Evolutionary conservation across 2,888 invertebrate species (phyloP).

Genomic region (Amblyteles armatorius): DNA sequence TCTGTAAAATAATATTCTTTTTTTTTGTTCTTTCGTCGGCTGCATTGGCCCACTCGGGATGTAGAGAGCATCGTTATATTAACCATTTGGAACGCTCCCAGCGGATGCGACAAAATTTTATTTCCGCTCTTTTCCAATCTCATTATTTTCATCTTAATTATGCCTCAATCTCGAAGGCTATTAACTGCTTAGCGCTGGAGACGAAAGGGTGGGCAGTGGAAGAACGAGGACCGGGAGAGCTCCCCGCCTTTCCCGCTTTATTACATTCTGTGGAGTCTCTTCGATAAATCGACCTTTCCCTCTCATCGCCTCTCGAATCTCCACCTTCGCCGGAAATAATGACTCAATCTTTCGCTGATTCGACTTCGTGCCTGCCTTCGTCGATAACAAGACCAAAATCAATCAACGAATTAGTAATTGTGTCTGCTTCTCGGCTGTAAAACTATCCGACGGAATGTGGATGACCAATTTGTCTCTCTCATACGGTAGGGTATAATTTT

Average conservation of each 20-base stretch:
- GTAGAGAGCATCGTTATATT: conserved; percentile 18
- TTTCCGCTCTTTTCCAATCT: conserved; percentile 67
- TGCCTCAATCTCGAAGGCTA: conserved; percentile 46
- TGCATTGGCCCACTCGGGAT: background rate
- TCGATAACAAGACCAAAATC: conserved; percentile 43
- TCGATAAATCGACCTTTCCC: conserved; percentile 52
- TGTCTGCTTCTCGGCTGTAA: background rate
- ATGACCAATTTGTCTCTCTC: background rate
- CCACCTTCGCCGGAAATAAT: conserved; percentile 56
- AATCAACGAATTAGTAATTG: conserved; percentile 28
- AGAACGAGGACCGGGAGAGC: conserved; percentile 6
- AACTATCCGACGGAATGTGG: background rate
- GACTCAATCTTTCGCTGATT: conserved; percentile 58
- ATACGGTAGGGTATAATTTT: background rate
- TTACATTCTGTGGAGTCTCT: conserved; percentile 45
- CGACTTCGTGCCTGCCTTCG: conserved; percentile 50
- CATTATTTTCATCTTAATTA: conserved; percentile 68
- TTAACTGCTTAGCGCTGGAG: conserved; percentile 49
- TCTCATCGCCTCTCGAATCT: conserved; percentile 29
- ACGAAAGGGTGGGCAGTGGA: conserved; percentile 4
- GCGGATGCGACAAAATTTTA: conserved; percentile 68
- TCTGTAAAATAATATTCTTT: conserved; percentile 71
- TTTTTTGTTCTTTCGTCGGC: conserved; percentile 29
- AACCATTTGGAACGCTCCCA: background rate
- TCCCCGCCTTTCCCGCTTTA: conserved; percentile 14